Percentiles rank a stretch among this genome's conserved stretches.
Evolutionary conservation across 2,797 vertebrate genomes (phyloP).

Genomic region (Anguilla megastoma): DNA sequence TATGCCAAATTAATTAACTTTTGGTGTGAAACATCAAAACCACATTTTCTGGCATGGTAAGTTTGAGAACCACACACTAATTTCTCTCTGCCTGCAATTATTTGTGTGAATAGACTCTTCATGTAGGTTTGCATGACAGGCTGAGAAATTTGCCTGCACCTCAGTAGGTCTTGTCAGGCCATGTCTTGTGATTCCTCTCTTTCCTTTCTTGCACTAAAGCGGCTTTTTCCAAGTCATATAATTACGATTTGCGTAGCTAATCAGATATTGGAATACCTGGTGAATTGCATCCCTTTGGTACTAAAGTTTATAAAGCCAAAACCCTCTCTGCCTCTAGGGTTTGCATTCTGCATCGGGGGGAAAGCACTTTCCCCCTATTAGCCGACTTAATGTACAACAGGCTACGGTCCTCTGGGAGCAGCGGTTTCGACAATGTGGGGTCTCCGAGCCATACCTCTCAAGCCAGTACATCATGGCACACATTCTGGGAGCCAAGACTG

Average conservation of each 20-base stretch:
- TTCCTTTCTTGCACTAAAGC: not conserved
- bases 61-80: not conserved
- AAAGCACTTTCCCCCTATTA: constrained; percentile 46
- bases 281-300: not conserved
- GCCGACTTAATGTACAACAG: constrained; percentile 62
- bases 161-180: not conserved
- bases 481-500: constrained; percentile 90
- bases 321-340: constrained; percentile 40
- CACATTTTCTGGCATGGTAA: not conserved
- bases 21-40: not conserved
- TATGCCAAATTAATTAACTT: not conserved
- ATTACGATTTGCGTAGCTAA: not conserved
- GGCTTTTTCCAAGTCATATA: not conserved
- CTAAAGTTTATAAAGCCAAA: not conserved
- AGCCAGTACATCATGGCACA: constrained; percentile 90
- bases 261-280: not conserved
- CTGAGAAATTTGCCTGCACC: not conserved
- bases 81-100: not conserved
- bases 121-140: not conserved
- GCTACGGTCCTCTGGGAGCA: constrained; percentile 73
- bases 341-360: constrained; percentile 28
- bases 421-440: constrained; percentile 74
- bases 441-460: constrained; percentile 83
- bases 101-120: not conserved
- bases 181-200: not conserved